These are phyloP conservation scores for Pocillopora grandis DNA, from an alignment of 92 coral and sea anemone genomes.

Conservation along the genomic window DNA sequence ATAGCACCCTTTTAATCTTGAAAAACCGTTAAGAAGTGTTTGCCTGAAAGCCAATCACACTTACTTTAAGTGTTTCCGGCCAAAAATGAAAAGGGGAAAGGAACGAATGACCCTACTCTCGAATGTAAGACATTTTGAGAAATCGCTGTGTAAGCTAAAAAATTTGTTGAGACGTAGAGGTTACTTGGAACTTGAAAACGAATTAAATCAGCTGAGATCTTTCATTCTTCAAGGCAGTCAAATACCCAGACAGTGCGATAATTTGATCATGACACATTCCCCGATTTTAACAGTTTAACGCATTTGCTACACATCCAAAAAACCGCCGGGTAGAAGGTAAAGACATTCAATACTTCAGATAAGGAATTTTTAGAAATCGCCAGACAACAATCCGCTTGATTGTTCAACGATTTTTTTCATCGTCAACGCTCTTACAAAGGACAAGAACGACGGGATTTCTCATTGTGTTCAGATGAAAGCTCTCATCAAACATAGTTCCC, in stretches of 20 bases:
- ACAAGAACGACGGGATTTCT: not conserved
- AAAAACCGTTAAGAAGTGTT: not conserved
- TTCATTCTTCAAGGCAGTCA: not conserved
- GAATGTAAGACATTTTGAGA: not conserved
- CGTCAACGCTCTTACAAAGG: not conserved
- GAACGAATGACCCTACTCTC: not conserved
- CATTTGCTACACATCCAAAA: not conserved
- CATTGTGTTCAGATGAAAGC: too few relatives aligned
- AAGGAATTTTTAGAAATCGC: not conserved
- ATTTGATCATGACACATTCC: not conserved
- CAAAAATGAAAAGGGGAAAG: not conserved
- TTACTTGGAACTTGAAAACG: not conserved
- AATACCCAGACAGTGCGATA: not conserved
- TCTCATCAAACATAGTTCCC: too few relatives aligned
- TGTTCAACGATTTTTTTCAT: not conserved
- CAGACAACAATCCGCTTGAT: not conserved
- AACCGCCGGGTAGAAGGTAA: not conserved
- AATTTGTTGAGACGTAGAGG: not conserved
- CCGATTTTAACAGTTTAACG: not conserved
- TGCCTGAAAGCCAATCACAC: not conserved
- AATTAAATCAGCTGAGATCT: not conserved
- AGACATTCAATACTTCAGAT: not conserved
- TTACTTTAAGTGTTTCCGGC: conserved; percentile 13
- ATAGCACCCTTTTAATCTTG: not conserved
- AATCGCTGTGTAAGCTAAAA: not conserved